Percentiles rank a stretch among this genome's conserved stretches.
phyloP scores from a whole-genome alignment of 2,113 vertebrate genomes.

The Pelodiscus sinensis region DNA sequence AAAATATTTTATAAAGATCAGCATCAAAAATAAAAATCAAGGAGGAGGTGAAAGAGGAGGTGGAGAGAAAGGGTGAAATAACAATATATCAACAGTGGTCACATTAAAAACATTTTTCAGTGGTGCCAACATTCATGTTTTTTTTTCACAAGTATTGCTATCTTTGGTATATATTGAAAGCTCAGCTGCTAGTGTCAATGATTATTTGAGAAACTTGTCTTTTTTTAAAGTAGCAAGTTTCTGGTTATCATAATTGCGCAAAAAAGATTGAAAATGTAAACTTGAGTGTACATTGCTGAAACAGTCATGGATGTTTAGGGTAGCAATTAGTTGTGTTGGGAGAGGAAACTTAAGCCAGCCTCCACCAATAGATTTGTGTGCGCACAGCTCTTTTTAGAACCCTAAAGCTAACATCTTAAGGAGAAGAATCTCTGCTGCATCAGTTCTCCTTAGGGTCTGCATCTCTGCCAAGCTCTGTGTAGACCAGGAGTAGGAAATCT shows the following conservation, averaged over 20 bases:
- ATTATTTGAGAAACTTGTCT: not conserved
- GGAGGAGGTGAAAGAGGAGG: not conserved
- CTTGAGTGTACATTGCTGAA: not conserved
- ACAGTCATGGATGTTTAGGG: not conserved
- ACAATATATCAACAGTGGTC: not conserved
- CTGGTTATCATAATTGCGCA: not conserved
- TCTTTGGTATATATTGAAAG: fast-evolving
- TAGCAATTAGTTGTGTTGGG: not conserved
- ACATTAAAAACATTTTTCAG: not conserved
- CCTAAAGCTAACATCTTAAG: not conserved
- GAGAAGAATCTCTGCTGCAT: not conserved
- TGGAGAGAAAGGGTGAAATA: not conserved
- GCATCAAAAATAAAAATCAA: not conserved
- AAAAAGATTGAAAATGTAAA: not conserved
- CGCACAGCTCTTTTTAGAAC: too few relatives aligned
- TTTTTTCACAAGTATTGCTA: not conserved
- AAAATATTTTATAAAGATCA: not conserved
- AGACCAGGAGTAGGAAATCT: not conserved
- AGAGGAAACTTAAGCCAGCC: not conserved
- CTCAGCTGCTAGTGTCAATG: not conserved
- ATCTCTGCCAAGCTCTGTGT: not conserved
- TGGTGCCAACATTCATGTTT: not conserved
- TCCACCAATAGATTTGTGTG: not conserved
- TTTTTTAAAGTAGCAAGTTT: not conserved
- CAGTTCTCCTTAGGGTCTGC: not conserved